Conservation (phyloP, 2,797 vertebrate genomes). For the Poecilia gillii region DNA sequence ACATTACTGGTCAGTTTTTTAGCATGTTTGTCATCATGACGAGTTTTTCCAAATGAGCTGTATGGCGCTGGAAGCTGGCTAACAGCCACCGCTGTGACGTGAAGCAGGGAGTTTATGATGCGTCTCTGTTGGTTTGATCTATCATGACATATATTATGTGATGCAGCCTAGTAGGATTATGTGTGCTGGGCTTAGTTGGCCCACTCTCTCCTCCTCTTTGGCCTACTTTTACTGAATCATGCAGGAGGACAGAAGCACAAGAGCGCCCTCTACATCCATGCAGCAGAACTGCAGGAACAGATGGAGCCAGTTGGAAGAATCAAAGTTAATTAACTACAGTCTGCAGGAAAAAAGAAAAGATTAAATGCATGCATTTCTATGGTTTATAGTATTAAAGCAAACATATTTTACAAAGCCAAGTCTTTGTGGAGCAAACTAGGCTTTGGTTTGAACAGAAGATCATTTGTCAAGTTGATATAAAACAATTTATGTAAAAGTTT, state of each 20-base stretch:
- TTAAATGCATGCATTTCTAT: not conserved
- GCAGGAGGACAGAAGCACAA: constrained; percentile 45
- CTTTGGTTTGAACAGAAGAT: not conserved
- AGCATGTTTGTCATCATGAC: not conserved
- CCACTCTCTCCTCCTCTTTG: constrained; percentile 73
- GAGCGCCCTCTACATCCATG: constrained; percentile 42
- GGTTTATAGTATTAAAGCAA: not conserved
- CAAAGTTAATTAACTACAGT: not conserved
- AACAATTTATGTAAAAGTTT: not conserved
- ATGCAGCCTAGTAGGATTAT: constrained; percentile 78
- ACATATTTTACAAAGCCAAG: not conserved
- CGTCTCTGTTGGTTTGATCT: constrained; percentile 75
- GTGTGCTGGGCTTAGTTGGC: constrained; percentile 74
- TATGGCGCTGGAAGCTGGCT: not conserved
- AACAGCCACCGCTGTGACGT: constrained; percentile 46
- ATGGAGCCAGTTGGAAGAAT: constrained; percentile 60
- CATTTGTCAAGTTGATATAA: not conserved
- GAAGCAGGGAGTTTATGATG: constrained; percentile 63
- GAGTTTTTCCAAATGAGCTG: not conserved
- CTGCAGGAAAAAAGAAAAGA: not conserved
- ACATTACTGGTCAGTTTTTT: not conserved
- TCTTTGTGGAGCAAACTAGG: not conserved
- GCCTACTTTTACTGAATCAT: constrained; percentile 81
- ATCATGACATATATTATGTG: constrained; percentile 66
- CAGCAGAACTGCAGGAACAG: constrained; percentile 67